Percentiles rank a stretch among this genome's conserved stretches.
These are phyloP conservation scores for Cheirogaleus major DNA, from an alignment of 2,797 vertebrate species.

Conservation along the genomic window DNA sequence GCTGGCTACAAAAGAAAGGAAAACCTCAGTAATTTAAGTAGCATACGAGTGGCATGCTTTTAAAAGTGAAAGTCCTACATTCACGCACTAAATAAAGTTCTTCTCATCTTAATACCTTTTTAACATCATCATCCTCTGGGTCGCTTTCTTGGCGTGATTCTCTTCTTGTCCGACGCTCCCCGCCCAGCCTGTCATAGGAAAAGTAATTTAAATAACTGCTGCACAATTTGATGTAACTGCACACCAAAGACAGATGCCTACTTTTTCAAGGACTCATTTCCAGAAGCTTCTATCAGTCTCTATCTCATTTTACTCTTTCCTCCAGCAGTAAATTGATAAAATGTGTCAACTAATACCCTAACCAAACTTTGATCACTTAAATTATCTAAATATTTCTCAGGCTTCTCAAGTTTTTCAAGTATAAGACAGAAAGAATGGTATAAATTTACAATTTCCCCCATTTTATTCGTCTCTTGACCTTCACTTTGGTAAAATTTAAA, in stretches of 20 bases:
- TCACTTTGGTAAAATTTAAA: not conserved
- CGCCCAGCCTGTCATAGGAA: conserved; percentile 92
- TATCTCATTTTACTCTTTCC: not conserved
- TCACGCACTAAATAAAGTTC: not conserved
- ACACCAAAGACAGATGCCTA: not conserved
- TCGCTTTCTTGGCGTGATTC: conserved; percentile 98
- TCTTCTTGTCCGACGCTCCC: conserved; percentile 97
- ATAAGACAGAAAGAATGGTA: not conserved
- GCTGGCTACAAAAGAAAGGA: conserved; percentile 89
- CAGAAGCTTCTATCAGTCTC: not conserved
- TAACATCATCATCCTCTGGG: conserved; percentile 97
- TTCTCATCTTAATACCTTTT: conserved; percentile 84
- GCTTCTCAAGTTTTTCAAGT: not conserved
- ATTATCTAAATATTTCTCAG: not conserved
- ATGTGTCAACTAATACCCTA: not conserved
- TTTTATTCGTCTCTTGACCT: not conserved
- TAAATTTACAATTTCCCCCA: not conserved
- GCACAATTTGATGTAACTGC: not conserved
- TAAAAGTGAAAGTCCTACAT: not conserved
- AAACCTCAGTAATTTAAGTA: not conserved
- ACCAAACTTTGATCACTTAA: not conserved
- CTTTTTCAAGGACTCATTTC: not conserved
- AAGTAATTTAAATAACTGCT: not conserved
- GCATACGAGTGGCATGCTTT: not conserved
- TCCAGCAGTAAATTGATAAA: not conserved